Base-by-base conservation (phyloP, 2,113 vertebrate genomes). In the Pimephales promelas region DNA sequence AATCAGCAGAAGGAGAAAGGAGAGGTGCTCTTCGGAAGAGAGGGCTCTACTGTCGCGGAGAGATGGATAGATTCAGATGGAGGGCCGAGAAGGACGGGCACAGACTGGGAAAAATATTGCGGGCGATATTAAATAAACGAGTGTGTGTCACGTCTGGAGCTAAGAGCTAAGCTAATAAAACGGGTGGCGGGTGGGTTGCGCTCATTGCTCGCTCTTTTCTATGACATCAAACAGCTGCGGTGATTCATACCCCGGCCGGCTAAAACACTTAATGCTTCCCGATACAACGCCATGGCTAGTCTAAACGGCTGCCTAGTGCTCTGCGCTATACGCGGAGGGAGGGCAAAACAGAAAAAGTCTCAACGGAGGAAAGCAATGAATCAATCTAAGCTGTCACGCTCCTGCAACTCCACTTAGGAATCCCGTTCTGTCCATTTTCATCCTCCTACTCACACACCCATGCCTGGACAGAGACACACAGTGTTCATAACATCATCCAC, bases 71-170 rank as follows among this genome's bases (percentile, higher is more conserved):
- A 79, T 70, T 26, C 74, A 79, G 66, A 31, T 43, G 8, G 80
- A 87, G 47, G 57, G 45, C 79, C 31, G 79, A 88, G 70, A 68
- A 77, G 47, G 85, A 84, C 59, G 7, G 54, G 45, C 31, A 34
- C 61, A 80, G 79, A 92, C 93, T 73, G 54, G 76, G 92, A 93
- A 94, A 96, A 94, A 95, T 95, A 96, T 94, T 92, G 95, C 47
- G 91, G 94, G 93, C 94, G 95, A 96, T 96, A 96, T 96, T 96
- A 96, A 96, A 96, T 95, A 96, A 96, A 96, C 94, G 94, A 95
- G 94, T 93, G 94, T 85, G 83, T 83, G 95, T 96, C 94, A 95
- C 94, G 92, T 95, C 94, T 94, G 90, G 92, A 92, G 92, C 94
- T 88, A 83, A 80, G 90, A 92, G 91, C 92, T 92, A 94, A 95